These are phyloP conservation scores for Oreochromis grahami DNA, from an alignment of 2,797 vertebrate genomes.

Conservation along the genomic window DNA sequence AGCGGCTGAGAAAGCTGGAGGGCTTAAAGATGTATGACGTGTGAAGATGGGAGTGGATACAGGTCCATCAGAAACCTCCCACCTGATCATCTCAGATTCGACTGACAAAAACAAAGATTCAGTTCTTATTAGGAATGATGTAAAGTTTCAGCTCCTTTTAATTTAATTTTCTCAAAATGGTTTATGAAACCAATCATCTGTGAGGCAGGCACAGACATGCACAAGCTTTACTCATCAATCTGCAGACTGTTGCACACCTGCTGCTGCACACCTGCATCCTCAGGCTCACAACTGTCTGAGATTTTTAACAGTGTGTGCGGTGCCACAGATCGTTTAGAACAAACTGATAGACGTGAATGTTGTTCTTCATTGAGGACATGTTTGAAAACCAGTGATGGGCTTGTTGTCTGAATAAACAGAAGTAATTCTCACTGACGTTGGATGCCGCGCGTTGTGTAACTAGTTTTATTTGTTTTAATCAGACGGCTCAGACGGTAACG, in stretches of 20 bases:
- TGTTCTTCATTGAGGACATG: not conserved
- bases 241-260: not conserved
- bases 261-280: not conserved
- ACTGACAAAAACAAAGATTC: not conserved
- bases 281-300: not conserved
- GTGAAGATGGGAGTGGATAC: not conserved
- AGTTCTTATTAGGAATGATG: not conserved
- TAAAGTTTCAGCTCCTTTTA: not conserved
- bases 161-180: not conserved
- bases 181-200: not conserved
- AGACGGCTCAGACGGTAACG: not conserved
- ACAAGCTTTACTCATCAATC: rapidly evolving
- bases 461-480: not conserved
- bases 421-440: not conserved
- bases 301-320: not conserved
- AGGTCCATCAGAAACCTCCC: not conserved
- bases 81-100: rapidly evolving
- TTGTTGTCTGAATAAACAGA: not conserved
- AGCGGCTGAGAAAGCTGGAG: not conserved
- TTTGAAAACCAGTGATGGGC: rapidly evolving
- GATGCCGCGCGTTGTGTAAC: not conserved
- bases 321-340: not conserved
- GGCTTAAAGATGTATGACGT: not conserved
- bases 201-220: not conserved
- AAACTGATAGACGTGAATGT: rapidly evolving